phyloP scores from a whole-genome alignment of 2,797 vertebrate species.

The Nannoperca obscura region DNA sequence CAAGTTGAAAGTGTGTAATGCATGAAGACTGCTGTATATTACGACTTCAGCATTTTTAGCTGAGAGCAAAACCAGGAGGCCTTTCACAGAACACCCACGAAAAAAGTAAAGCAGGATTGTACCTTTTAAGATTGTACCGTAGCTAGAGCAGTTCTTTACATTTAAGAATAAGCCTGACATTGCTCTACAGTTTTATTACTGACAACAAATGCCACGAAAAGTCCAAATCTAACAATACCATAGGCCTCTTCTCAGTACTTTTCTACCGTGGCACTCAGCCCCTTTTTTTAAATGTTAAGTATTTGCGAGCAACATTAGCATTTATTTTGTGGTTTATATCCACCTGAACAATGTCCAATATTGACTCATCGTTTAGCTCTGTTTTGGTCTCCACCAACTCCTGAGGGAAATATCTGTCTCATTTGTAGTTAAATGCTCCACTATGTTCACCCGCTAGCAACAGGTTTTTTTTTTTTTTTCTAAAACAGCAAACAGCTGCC shows the following conservation, averaged over 20 bases:
- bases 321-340: neutral
- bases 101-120: neutral
- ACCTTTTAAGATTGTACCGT: neutral
- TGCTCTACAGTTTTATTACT: neutral
- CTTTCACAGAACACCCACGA: neutral
- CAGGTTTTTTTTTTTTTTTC: neutral
- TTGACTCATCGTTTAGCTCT: neutral
- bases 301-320: neutral
- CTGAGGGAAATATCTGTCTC: neutral
- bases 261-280: neutral
- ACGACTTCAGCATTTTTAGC: constrained; percentile 31
- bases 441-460: neutral
- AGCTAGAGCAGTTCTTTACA: neutral
- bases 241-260: neutral
- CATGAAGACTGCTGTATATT: constrained; percentile 26
- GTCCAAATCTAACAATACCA: neutral
- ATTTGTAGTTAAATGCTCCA: neutral
- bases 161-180: neutral
- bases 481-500: neutral
- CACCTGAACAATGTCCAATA: neutral
- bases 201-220: neutral
- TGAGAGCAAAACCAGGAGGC: neutral
- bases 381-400: neutral
- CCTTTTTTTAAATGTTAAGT: neutral
- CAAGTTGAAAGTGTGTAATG: constrained; percentile 38